Conservation (phyloP, 2,797 vertebrate genomes). For the Carduelis carduelis region DNA sequence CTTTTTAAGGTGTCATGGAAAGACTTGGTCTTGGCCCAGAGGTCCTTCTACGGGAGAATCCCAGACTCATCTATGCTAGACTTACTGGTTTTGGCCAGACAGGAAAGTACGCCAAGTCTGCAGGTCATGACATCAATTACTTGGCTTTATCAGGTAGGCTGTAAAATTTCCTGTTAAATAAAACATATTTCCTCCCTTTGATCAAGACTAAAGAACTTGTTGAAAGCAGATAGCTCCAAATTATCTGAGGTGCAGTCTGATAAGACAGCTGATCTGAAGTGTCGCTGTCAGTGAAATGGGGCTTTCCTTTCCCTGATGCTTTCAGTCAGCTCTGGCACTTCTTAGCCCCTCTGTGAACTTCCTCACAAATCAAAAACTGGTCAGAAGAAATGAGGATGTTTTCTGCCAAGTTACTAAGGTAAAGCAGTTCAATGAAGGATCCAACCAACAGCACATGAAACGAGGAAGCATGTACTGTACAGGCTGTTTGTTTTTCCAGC, state of each 20-base stretch:
- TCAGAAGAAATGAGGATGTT: neutral
- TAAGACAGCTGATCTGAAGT: neutral
- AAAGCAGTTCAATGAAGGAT: neutral
- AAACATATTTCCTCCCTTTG: neutral
- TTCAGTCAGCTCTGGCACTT: neutral
- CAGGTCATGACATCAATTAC: slow-evolving; percentile 97
- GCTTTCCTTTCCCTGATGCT: neutral
- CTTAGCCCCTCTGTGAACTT: neutral
- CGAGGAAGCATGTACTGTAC: fast-evolving
- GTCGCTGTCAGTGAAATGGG: neutral
- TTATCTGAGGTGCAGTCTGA: neutral
- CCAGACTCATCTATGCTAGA: slow-evolving; percentile 90
- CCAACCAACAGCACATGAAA: neutral
- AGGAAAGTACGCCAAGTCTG: slow-evolving; percentile 78
- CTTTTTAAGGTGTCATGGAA: slow-evolving; percentile 90
- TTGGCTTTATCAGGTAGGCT: slow-evolving; percentile 88
- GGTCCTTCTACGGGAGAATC: slow-evolving; percentile 83
- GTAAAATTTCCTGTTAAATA: neutral
- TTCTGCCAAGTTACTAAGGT: neutral
- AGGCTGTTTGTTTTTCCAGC: neutral
- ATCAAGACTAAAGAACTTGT: neutral
- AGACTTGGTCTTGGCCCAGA: slow-evolving; percentile 88
- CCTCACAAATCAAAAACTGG: neutral
- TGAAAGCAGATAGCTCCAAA: neutral
- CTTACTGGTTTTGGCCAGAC: slow-evolving; percentile 92